These are phyloP conservation scores for Zaprionus gabonicus DNA, from an alignment of 1,140 invertebrate species.

Conservation along the genomic window DNA sequence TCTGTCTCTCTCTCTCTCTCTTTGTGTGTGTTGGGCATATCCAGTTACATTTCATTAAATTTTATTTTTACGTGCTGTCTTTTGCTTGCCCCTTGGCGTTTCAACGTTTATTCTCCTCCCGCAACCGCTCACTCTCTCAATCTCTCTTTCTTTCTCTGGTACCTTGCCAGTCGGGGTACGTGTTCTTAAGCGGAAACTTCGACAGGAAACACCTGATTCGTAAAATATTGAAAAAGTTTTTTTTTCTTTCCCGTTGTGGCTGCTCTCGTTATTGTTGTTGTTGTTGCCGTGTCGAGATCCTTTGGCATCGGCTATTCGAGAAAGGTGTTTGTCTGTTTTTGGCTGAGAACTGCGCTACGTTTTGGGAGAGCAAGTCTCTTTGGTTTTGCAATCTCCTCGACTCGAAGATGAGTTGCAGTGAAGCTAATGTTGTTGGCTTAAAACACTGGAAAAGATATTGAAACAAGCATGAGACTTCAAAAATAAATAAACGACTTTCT, in stretches of 20 bases:
- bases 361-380: not conserved
- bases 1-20: slow-evolving; percentile 8
- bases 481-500: not conserved
- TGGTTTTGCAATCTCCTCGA: not conserved
- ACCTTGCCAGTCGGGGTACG: slow-evolving; percentile 44
- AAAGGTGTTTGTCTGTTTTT: not conserved
- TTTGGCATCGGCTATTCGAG: not conserved
- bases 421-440: not conserved
- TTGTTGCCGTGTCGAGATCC: not conserved
- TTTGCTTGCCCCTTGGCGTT: slow-evolving; percentile 61
- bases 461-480: not conserved
- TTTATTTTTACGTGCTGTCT: slow-evolving; percentile 79
- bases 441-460: too few relatives aligned
- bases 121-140: too few relatives aligned
- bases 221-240: slow-evolving; percentile 83
- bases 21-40: slow-evolving; percentile 53
- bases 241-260: slow-evolving; percentile 32
- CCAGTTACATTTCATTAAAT: slow-evolving; percentile 83
- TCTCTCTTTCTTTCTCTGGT: slow-evolving; percentile 10
- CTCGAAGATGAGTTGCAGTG: not conserved
- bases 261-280: not conserved
- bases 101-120: slow-evolving; percentile 14
- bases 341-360: not conserved
- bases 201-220: slow-evolving; percentile 83
- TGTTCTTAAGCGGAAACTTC: slow-evolving; percentile 81